These are phyloP conservation scores for Conus ventricosus DNA, from an alignment of 1,140 invertebrate genomes.

Conservation along the genomic window DNA sequence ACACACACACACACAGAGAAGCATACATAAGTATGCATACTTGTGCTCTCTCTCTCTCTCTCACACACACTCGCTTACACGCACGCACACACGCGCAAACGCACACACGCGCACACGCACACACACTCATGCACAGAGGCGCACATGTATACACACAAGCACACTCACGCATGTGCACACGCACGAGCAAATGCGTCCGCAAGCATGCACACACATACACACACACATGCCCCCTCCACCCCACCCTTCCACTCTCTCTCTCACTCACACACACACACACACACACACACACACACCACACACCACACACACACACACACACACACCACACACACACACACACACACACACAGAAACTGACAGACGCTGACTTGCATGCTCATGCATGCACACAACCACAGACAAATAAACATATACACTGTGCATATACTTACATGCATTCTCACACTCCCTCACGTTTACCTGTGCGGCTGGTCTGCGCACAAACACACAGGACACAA, in stretches of 20 bases:
- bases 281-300: background rate
- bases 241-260: background rate
- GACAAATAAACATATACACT: no score
- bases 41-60: conserved; percentile 38
- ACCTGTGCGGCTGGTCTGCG: no score
- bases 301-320: background rate
- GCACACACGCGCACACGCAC: background rate
- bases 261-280: background rate
- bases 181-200: background rate
- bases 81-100: no score
- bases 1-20: background rate
- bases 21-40: background rate
- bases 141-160: no score
- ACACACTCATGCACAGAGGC: conserved; percentile 27
- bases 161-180: background rate
- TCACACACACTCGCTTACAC: conserved; percentile 42
- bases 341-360: no score
- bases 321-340: no score
- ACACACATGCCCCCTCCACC: background rate
- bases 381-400: no score
- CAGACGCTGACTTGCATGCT: no score
- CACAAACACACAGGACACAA: no score
- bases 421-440: no score
- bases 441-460: no score
- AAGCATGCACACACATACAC: background rate